Conservation (phyloP, 1,140 invertebrate genomes). For the Belonocnema kinseyi region DNA sequence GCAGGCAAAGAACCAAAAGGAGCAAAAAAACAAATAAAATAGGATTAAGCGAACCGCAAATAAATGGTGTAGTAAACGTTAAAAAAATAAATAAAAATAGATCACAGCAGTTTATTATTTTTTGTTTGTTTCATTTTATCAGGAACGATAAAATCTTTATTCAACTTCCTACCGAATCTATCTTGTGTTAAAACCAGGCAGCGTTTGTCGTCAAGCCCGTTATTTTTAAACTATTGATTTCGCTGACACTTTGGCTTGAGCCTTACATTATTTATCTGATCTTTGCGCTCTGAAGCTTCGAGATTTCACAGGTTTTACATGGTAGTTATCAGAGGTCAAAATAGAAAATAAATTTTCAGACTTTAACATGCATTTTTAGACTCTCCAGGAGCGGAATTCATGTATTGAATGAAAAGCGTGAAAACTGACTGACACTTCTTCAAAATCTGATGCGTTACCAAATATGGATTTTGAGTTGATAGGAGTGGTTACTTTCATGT, state of each 20-base stretch:
- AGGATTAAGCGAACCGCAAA: background rate
- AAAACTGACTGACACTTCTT: background rate
- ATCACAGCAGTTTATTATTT: background rate
- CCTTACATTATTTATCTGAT: background rate
- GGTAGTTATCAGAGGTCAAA: background rate
- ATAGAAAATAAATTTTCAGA: background rate
- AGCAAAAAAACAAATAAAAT: background rate
- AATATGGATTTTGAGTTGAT: conserved; percentile 16
- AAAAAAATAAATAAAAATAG: background rate
- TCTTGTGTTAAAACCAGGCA: background rate
- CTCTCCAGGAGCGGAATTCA: background rate
- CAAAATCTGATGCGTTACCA: background rate
- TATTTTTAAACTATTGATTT: conserved; percentile 30
- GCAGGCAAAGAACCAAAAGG: conserved; percentile 10
- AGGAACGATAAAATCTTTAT: background rate
- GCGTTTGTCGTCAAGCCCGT: background rate
- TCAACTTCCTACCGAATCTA: background rate
- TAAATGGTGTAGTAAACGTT: background rate
- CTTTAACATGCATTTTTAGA: background rate
- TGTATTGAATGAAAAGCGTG: background rate
- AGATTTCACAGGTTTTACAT: background rate
- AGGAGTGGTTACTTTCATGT: conserved; percentile 10
- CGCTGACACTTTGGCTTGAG: background rate
- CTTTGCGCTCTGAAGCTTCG: background rate
- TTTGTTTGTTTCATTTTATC: no score